Percentiles rank a stretch among this genome's conserved stretches.
These are phyloP conservation scores for Heliconius nattereri DNA, from an alignment of 1,140 invertebrate species.

Conservation along the genomic window DNA sequence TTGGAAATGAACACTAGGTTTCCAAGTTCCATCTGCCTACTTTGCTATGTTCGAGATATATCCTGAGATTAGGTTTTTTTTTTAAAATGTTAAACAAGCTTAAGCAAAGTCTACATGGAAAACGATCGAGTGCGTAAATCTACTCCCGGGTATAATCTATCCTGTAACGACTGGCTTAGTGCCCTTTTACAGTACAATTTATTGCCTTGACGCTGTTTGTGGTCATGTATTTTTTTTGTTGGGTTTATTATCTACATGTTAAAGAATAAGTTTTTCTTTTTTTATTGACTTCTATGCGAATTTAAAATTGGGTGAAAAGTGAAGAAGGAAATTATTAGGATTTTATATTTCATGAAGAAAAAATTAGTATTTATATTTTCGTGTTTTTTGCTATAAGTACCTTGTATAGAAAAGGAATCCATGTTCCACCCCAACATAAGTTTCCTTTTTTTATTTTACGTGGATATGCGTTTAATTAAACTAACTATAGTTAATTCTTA, in stretches of 20 bases:
- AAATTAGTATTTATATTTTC: not conserved
- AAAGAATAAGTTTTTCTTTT: not conserved
- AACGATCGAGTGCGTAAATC: slow-evolving; percentile 9
- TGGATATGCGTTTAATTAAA: too few relatives aligned
- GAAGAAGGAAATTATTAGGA: not conserved
- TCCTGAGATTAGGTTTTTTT: not conserved
- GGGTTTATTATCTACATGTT: not conserved
- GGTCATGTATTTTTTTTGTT: slow-evolving; percentile 15
- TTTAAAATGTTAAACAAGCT: not conserved
- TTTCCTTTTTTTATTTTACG: too few relatives aligned
- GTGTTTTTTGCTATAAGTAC: too few relatives aligned
- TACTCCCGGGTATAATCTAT: slow-evolving; percentile 20
- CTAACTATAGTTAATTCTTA: too few relatives aligned
- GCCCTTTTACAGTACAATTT: slow-evolving; percentile 21
- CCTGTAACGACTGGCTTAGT: slow-evolving; percentile 18
- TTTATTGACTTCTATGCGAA: not conserved
- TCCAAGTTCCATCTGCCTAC: too few relatives aligned
- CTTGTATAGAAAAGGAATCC: too few relatives aligned
- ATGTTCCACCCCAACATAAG: too few relatives aligned
- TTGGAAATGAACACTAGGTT: too few relatives aligned
- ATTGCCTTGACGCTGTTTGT: slow-evolving; percentile 11
- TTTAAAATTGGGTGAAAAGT: not conserved
- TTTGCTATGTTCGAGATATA: too few relatives aligned
- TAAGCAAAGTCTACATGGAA: slow-evolving; percentile 3
- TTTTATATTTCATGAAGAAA: not conserved